Percentiles rank a stretch among this genome's conserved stretches.
phyloP scores from a whole-genome alignment of 2,797 vertebrate genomes.

The Centropyge bicolor region DNA sequence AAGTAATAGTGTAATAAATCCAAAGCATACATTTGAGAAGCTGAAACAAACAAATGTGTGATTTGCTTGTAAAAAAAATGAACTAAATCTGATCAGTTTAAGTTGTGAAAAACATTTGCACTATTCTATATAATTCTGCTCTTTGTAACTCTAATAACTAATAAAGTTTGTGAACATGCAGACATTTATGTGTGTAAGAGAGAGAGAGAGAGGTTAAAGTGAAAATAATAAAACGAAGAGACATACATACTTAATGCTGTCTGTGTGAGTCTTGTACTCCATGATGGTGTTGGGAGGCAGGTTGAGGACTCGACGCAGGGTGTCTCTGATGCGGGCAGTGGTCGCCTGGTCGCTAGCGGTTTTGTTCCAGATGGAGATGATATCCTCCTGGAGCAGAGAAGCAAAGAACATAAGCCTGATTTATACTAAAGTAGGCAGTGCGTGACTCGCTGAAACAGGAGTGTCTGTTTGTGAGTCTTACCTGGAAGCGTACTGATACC shows the following conservation, averaged over 20 bases:
- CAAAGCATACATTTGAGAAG: not conserved
- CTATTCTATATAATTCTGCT: not conserved
- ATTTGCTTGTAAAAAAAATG: not conserved
- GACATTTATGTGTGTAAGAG: not conserved
- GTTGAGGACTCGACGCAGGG: constrained; percentile 89
- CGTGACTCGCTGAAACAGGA: not conserved
- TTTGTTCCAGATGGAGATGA: constrained; percentile 92
- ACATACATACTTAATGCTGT: constrained; percentile 92
- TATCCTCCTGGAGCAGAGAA: constrained; percentile 84
- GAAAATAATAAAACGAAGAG: constrained; percentile 64
- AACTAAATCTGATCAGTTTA: not conserved
- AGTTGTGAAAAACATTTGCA: not conserved
- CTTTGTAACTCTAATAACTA: not conserved
- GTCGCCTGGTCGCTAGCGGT: constrained; percentile 89
- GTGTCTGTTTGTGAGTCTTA: constrained; percentile 59
- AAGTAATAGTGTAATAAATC: not conserved
- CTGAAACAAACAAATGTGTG: not conserved
- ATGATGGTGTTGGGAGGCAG: constrained; percentile 92
- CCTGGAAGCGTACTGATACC: constrained; percentile 97
- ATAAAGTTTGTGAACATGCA: constrained; percentile 31
- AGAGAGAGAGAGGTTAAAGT: constrained; percentile 26
- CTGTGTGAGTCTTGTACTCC: constrained; percentile 92
- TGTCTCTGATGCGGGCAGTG: constrained; percentile 90
- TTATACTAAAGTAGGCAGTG: not conserved
- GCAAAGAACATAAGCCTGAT: constrained; percentile 1